Base-by-base conservation (phyloP, 2,797 vertebrate genomes). In the Gadopsis marmoratus region DNA sequence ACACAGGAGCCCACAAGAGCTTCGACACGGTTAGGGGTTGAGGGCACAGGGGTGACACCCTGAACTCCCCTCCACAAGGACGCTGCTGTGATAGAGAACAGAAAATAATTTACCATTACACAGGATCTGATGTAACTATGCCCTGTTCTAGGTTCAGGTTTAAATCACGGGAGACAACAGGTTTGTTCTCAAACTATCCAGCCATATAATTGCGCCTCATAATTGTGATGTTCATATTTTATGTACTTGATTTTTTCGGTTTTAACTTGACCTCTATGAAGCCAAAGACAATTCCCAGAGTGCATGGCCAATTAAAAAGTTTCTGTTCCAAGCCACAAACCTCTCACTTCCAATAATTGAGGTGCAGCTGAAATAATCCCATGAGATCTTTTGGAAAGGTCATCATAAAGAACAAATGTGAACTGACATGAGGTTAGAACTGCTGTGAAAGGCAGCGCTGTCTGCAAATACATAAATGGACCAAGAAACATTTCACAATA, bases 1-100 rank as follows among this genome's bases (percentile, higher is more conserved):
- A 95, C 93, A 3, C 96, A 97, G 29, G 95, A 96, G 55, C 95
- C 95, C 47, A 66, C 83, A 53, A 95, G 59, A 9, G 93, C 95
- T 5, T 63, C 76, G 58, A 96, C 90, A 5, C 41, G 83, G 10
- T 71, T 90, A 0, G 95, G 95, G 71, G 92, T 83, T 0, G 88
- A 88, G 51, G 93, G 93, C 13, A 86, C 80, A 35, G 87, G 91
- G 5, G 92, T 86, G 6, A 69, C 48, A 2, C 87, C 55, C 41
- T 77, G 81, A 37, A 78, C 78, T 8, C 2, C 80, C 60, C 41
- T 88, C 82, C 85, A 91, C 71, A 91, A 37, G 45, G 77, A 83
- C 64, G 62, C 91, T 87, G 81, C 65, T 51, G 73, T 14, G 41
- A 78, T 3, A 19, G 29, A 85, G n/a, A 70, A 17, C 14, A 74